Percentiles rank a stretch among this genome's conserved stretches.
These are phyloP conservation scores for Aphis craccivora DNA, from an alignment of 1,140 invertebrate species.

Conservation along the genomic window DNA sequence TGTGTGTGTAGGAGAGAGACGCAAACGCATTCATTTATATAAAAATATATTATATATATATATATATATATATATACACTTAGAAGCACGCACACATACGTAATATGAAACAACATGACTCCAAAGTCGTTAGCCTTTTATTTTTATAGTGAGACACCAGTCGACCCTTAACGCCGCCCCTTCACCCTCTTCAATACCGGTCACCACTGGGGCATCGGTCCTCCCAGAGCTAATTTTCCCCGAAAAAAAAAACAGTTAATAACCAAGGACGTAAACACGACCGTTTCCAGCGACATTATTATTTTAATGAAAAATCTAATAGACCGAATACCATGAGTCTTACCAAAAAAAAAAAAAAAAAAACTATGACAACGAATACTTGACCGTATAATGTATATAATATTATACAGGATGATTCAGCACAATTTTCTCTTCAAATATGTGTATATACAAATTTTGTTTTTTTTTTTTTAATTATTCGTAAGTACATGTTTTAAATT, in stretches of 20 bases:
- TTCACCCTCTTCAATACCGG: not conserved
- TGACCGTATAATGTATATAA: not conserved
- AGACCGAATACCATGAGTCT: not conserved
- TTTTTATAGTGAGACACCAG: not conserved
- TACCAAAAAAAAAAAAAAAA: not conserved
- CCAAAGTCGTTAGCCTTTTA: constrained; percentile 27
- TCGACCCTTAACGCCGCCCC: not conserved
- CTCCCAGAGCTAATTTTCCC: constrained; percentile 7
- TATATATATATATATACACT: not conserved
- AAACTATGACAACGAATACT: not conserved
- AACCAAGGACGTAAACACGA: not conserved
- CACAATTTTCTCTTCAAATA: not conserved
- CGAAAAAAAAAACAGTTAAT: constrained; percentile 15
- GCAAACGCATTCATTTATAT: not conserved
- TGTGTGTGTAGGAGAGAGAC: not conserved
- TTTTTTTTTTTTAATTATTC: not conserved
- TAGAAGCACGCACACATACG: not conserved
- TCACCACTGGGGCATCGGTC: not conserved
- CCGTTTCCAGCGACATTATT: constrained; percentile 17
- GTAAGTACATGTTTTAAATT: not conserved
- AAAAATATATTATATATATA: not conserved
- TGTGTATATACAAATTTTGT: not conserved
- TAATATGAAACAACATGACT: constrained; percentile 2
- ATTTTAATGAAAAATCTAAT: constrained; percentile 36
- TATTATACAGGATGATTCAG: not conserved